Evolutionary conservation across 2,888 invertebrate species (phyloP), one percentile per base, ranked within the genome.

Genomic region (Ditula angustiorana): DNA sequence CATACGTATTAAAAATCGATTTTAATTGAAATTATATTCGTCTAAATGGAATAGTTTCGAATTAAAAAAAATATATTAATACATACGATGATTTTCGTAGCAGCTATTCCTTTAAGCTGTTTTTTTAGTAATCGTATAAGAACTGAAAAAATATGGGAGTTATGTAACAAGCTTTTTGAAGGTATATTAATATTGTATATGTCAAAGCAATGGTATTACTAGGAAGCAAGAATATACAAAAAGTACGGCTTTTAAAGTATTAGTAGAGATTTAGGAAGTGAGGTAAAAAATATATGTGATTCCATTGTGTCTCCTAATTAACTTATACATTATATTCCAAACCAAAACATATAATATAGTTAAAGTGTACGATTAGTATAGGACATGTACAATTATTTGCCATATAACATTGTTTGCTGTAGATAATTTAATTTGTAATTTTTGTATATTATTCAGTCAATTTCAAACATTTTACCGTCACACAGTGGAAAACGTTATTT

Each of bases 231-330:
- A 8, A 59, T 56, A 61, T 66, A 57, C 56, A 61, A 47, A 63
- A 21, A 61, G 28, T 41, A 49, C 47, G 47, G 58, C 59, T 67
- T 60, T 59, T 35, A 33, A 46, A 66, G 62, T 67, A 63, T 63
- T 67, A 63, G 62, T 62, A 57, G 57, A 61, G 35, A 62, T 21
- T 28, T 66, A 41, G 52, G 16, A 47, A 53, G 37, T 46, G 59
- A 41, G 61, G 19, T 33, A 58, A 67, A 58, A 58, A 66, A 72
- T 80, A 71, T 75, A 79, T 83, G 83, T 85, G 84, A 85, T 85
- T 82, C 84, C 82, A 74, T 69, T 74, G 81, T 86, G 83, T 80
- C 80, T 83, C 85, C 80, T 81, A 77, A 76, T 33, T 33, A 30
- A 69, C 63, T 66, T 80, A 69, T 67, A 73, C 74, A 68, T 72